These are phyloP conservation scores for Papilio polytes DNA, from an alignment of 1,140 invertebrate genomes.

Conservation along the genomic window DNA sequence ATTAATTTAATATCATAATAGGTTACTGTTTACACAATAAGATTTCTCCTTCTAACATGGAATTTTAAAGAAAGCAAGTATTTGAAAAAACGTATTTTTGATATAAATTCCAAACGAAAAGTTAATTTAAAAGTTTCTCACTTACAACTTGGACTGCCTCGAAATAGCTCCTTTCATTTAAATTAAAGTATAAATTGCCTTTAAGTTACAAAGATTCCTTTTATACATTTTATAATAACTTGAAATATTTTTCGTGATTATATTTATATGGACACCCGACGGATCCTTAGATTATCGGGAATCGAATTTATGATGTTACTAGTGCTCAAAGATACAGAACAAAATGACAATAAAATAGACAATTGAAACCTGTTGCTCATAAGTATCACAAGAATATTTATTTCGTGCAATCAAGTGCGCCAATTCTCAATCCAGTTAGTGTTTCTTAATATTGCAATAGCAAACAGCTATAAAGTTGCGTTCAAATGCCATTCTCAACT, in stretches of 20 bases:
- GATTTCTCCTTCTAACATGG: neutral
- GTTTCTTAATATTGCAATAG: constrained; percentile 61
- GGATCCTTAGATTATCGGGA: neutral
- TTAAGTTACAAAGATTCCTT: constrained; percentile 1
- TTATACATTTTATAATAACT: neutral
- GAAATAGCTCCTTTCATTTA: constrained; percentile 17
- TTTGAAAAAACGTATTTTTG: constrained; percentile 12
- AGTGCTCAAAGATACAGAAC: too few species aligned
- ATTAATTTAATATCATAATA: neutral
- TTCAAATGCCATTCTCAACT: constrained; percentile 48
- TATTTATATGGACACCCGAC: neutral
- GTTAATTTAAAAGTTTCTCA: constrained; percentile 22
- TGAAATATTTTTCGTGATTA: neutral
- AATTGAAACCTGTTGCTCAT: constrained; percentile 33
- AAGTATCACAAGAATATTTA: constrained; percentile 52
- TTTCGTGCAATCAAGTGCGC: constrained; percentile 50
- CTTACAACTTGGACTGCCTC: constrained; percentile 13
- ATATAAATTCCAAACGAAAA: constrained; percentile 22
- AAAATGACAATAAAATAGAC: neutral
- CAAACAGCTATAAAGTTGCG: constrained; percentile 49
- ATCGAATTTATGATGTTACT: neutral
- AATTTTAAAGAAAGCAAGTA: neutral
- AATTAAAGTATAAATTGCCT: constrained; percentile 21
- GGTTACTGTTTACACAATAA: neutral
- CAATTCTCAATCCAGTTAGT: constrained; percentile 53